Percentiles rank a stretch among this genome's conserved stretches.
Conservation (phyloP, 2,797 vertebrate genomes). For the Liparis tanakae region DNA sequence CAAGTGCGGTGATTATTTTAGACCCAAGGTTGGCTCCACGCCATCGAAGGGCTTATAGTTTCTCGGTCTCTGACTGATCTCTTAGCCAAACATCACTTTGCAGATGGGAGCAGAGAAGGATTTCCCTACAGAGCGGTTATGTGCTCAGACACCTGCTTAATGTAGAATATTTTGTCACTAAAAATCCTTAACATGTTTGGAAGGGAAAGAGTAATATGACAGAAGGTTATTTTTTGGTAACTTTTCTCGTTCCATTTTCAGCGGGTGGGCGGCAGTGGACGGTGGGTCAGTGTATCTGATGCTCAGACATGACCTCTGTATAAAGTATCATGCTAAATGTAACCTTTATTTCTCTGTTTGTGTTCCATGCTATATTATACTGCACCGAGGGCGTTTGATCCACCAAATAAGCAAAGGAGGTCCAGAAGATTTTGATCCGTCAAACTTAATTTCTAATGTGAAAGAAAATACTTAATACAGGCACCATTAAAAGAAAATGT, state of each 20-base stretch:
- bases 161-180: constrained; percentile 19
- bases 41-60: constrained; percentile 28
- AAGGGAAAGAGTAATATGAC: constrained; percentile 7
- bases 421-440: too few relatives aligned
- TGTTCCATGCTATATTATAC: background rate
- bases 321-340: background rate
- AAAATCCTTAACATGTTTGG: constrained; percentile 17
- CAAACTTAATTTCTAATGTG: too few relatives aligned
- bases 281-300: background rate
- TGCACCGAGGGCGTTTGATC: too few relatives aligned
- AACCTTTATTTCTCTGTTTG: background rate
- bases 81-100: constrained; percentile 20
- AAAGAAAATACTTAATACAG: too few relatives aligned
- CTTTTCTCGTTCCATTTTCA: constrained; percentile 14
- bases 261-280: background rate
- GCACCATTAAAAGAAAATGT: too few relatives aligned
- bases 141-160: constrained; percentile 19
- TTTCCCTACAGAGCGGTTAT: background rate
- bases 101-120: constrained; percentile 19
- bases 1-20: constrained; percentile 45
- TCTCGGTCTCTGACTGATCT: constrained; percentile 30
- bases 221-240: constrained; percentile 20
- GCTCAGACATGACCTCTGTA: background rate
- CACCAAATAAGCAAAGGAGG: too few relatives aligned
- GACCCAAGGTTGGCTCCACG: constrained; percentile 19